Percentiles rank a stretch among this genome's conserved stretches.
phyloP scores from a whole-genome alignment of 2,888 invertebrate genomes.

The Xylota segnis region DNA sequence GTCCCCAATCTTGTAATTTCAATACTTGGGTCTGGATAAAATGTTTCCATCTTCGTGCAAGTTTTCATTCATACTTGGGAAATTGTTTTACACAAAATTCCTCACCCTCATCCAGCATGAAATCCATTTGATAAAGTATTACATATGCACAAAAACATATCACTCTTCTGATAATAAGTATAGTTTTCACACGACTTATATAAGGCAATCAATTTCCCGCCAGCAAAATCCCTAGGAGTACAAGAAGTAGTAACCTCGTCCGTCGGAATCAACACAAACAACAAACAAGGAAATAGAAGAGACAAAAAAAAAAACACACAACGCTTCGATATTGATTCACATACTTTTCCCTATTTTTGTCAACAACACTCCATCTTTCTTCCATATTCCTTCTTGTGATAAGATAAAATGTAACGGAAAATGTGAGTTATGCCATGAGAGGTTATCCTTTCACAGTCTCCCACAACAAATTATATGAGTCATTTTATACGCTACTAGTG shows the following conservation, averaged over 20 bases:
- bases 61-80: too few species aligned
- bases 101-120: background rate
- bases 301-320: background rate
- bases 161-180: slow-evolving; percentile 19
- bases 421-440: slow-evolving; percentile 34
- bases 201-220: slow-evolving; percentile 28
- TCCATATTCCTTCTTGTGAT: slow-evolving; percentile 4
- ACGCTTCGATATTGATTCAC: slow-evolving; percentile 20
- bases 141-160: slow-evolving; percentile 17
- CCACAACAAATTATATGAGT: slow-evolving; percentile 35
- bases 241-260: background rate
- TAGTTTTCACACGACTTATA: slow-evolving; percentile 25
- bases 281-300: background rate
- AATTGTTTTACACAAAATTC: background rate
- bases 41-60: too few species aligned
- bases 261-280: background rate
- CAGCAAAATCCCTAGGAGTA: slow-evolving; percentile 16
- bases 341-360: slow-evolving; percentile 23
- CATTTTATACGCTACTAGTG: slow-evolving; percentile 7
- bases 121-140: slow-evolving; percentile 13
- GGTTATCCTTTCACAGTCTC: slow-evolving; percentile 35
- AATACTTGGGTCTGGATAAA: too few species aligned
- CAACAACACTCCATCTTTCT: slow-evolving; percentile 34
- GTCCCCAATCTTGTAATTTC: too few species aligned
- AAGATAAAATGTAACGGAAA: slow-evolving; percentile 30